phyloP scores from a whole-genome alignment of 64 coral and sea anemone species.

The Dendrophyllia cribrosa region DNA sequence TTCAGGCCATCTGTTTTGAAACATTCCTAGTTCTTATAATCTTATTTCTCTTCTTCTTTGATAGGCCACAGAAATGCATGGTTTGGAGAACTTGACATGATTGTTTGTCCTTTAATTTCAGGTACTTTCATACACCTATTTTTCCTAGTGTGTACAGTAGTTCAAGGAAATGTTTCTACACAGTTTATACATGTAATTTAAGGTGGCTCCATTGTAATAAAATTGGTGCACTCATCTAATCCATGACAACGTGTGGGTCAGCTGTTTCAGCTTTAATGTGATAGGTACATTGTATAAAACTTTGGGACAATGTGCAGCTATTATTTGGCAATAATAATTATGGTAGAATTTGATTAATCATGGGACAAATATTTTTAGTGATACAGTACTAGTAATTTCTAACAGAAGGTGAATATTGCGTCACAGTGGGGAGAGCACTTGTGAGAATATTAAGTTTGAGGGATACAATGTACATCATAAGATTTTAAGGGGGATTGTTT shows the following conservation, averaged over 20 bases:
- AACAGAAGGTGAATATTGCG: too few relatives aligned
- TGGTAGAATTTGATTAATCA: constrained; percentile 26
- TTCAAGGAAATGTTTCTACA: neutral
- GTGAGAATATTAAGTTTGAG: too few relatives aligned
- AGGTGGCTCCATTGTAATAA: too few relatives aligned
- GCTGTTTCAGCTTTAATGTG: neutral
- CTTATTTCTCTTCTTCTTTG: constrained; percentile 3
- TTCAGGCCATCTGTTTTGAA: neutral
- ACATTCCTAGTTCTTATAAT: constrained; percentile 1
- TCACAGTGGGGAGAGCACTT: too few relatives aligned
- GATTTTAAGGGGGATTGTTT: too few relatives aligned
- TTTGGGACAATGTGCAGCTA: constrained; percentile 9
- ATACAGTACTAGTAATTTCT: neutral
- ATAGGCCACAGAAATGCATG: constrained; percentile 10
- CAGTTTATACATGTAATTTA: neutral
- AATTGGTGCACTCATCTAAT: too few relatives aligned
- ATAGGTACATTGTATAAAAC: constrained; percentile 13
- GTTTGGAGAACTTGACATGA: constrained; percentile 14
- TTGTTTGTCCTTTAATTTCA: neutral
- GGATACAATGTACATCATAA: too few relatives aligned
- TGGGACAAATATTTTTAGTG: constrained; percentile 8
- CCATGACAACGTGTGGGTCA: too few relatives aligned
- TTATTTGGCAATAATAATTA: constrained; percentile 3
- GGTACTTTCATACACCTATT: constrained; percentile 6
- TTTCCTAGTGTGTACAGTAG: neutral